Evolutionary conservation across 2,888 invertebrate genomes (phyloP).

Genomic region (Bombyx huttoni): DNA sequence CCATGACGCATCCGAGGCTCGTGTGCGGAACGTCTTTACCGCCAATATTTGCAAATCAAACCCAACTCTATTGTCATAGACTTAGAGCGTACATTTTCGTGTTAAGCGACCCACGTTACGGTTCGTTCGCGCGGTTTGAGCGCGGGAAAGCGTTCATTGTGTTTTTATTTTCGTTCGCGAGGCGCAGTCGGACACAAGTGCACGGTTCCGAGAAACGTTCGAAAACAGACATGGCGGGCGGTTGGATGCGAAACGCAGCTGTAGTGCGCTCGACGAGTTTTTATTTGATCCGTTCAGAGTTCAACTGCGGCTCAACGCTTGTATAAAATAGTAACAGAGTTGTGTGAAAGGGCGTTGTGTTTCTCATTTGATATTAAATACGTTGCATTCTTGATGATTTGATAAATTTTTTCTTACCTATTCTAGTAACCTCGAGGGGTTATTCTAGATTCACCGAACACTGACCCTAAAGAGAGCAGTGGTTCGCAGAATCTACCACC

Average conservation of each 20-base stretch:
- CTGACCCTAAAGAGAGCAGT: no score
- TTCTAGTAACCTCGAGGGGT: no score
- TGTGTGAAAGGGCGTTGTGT: not conserved
- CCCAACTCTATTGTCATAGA: conserved; percentile 14
- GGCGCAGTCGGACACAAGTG: conserved; percentile 45
- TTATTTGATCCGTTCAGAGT: conserved; percentile 1
- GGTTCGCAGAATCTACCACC: no score
- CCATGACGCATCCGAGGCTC: conserved; percentile 44
- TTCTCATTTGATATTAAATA: not conserved
- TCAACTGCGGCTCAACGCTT: not conserved
- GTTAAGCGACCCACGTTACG: conserved; percentile 19
- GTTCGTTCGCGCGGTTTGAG: conserved; percentile 18
- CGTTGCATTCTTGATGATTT: not conserved
- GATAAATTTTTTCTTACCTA: not conserved
- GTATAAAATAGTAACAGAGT: not conserved
- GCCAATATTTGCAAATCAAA: conserved; percentile 11
- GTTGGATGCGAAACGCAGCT: conserved; percentile 29
- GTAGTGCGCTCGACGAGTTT: conserved; percentile 6
- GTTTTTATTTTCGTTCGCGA: conserved; percentile 51
- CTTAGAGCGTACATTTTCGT: conserved; percentile 16
- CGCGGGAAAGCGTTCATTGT: conserved; percentile 56
- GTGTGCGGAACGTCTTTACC: conserved; percentile 28
- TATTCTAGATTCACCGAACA: no score
- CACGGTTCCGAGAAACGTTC: conserved; percentile 50
- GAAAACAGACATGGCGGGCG: conserved; percentile 33